Conservation (phyloP, 2,113 vertebrate genomes). For the Saccopteryx leptura region DNA sequence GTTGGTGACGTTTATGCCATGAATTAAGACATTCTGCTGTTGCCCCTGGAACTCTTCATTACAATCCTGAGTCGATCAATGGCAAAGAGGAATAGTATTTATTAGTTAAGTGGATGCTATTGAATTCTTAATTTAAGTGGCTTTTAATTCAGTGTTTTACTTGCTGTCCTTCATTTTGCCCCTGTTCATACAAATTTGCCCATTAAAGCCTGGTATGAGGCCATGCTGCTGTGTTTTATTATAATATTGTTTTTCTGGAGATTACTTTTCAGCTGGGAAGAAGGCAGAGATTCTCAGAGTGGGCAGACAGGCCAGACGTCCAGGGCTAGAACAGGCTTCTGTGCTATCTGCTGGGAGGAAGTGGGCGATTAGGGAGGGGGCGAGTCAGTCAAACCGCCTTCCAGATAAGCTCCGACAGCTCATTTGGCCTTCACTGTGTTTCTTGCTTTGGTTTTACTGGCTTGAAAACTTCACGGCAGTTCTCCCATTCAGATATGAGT, state of each 20-base stretch:
- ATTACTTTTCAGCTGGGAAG: slow-evolving; percentile 33
- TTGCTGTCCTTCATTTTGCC: slow-evolving; percentile 82
- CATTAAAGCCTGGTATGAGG: slow-evolving; percentile 53
- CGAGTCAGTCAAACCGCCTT: background rate
- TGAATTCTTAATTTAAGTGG: slow-evolving; percentile 85
- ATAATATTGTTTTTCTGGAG: slow-evolving; percentile 15
- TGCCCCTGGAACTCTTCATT: slow-evolving; percentile 83
- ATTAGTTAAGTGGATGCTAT: slow-evolving; percentile 86
- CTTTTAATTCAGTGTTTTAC: slow-evolving; percentile 86
- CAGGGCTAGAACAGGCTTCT: background rate
- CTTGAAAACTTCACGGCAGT: background rate
- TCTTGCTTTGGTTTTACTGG: background rate
- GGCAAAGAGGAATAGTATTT: slow-evolving; percentile 84
- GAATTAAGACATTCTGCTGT: slow-evolving; percentile 81
- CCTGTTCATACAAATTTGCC: slow-evolving; percentile 78
- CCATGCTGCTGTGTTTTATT: slow-evolving; percentile 8
- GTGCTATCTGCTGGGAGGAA: slow-evolving; percentile 20
- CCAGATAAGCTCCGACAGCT: background rate
- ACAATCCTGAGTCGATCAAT: slow-evolving; percentile 79
- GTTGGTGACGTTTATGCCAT: slow-evolving; percentile 81
- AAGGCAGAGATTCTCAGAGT: slow-evolving; percentile 28
- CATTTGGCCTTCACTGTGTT: background rate
- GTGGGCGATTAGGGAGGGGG: background rate
- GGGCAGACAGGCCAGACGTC: slow-evolving; percentile 28
- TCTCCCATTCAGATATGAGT: slow-evolving; percentile 24